Evolutionary conservation across 2,113 vertebrate genomes (phyloP), one percentile per base, ranked within the genome.

Genomic region (Silurus glanis): DNA sequence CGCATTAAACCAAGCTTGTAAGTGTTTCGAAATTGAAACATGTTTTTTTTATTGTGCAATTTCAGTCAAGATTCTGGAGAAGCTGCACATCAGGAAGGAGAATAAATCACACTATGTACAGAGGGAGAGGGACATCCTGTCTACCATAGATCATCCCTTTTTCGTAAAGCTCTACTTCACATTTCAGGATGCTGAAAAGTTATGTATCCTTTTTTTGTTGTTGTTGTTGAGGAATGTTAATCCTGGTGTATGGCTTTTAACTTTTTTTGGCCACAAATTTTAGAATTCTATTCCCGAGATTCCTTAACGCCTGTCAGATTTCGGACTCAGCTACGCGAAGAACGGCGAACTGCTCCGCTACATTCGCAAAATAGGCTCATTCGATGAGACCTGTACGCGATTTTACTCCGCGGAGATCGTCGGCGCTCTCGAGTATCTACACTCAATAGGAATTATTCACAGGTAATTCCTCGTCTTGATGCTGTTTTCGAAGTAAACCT

Each of bases 131-230:
- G 98, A 99, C 87, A 95, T 99, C 82, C 97, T 99, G 97, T 99
- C 98, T 56, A 96, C 94, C 82, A 96, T 99, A 91, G 96, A 99
- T 92, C 98, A 99, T 91, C 97, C 98, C 53, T 99, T 99, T 93
- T 98, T 99, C 87, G 97, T 99, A 92, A 98, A 99, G 92, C 97
- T 99, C 88, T 99, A 97, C 95, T 99, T 99, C 94, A 98, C 98
- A 28, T 99, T 99, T 96, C 98, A 99, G 95, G 98, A 99, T 87
- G 97, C 98, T 82, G 98, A 99, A 91, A 99, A 99, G 92, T 95
- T 99, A 19, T 99, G 98, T 99, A 99, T 99, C 98, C 97, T 99
- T 88, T 81, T 21, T 81, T 21, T 25, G 12, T 10, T 69, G 9
- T 51, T 58, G 28, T 28, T 17, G 19, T 23, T 13, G 3, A 4